Base-by-base conservation (phyloP, 2,113 vertebrate genomes). In the Apeltes quadracus region DNA sequence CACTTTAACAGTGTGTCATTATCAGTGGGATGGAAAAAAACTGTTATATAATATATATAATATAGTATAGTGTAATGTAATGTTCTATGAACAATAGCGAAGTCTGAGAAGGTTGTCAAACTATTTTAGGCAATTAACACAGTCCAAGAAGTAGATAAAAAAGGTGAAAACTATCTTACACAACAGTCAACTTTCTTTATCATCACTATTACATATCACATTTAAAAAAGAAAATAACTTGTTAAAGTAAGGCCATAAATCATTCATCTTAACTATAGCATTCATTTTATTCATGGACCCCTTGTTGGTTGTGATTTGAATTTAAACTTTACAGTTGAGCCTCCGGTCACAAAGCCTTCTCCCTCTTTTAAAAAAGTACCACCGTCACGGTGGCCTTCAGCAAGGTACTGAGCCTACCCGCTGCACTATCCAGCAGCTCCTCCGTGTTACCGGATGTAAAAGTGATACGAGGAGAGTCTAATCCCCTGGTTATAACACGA, bases 391-490 rank as follows among this genome's bases (percentile, higher is more conserved):
- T 22, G 69, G 8, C 46, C 46, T 55, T 36, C 50, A 25, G n/a
- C 3, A 7, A 20, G 4, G 18, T 25, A 13, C 48, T 15, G 41
- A 20, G 10, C n/a, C 32, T 0, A 3, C 22, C 18, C 1, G 23
- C 5, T 14, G 36, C 29, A 27, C 14, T 63, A 63, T 32, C 15
- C 13, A 15, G 46, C 41, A n/a, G 25, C 18, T 53, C 14, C 8
- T 20, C 0, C n/a, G 18, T 9, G 13, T 20, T 43, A 44, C 62
- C 76, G 68, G 75, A 81, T 59, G 70, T 63, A 16, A 36, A 55
- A 15, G 4, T 22, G 56, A 62, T 7, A 27, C 4, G 7, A 22
- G 48, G 2, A 39, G 13, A 32, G 13, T 38, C 8, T 58, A 55
- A 82, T 70, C 61, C 10, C 43, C 10, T 2, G 29, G 39, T 11